Evolutionary conservation across 2,797 vertebrate genomes (phyloP), one percentile per base, ranked within the genome.

Genomic region (Cyprinodon diabolis): DNA sequence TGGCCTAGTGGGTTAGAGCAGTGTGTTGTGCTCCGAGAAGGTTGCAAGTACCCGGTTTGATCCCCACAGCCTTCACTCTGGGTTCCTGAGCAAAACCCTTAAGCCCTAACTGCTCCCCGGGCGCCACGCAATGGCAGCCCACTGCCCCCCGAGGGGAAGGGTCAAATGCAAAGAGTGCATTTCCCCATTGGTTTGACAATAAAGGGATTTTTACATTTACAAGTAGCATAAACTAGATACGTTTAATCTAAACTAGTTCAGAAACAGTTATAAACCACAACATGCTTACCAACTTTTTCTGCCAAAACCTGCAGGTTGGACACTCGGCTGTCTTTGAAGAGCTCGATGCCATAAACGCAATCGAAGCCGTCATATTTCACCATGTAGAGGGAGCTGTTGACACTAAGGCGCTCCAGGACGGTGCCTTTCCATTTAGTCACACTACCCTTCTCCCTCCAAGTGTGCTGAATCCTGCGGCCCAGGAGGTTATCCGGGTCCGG

Each of bases 291-390:
- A 1, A 95, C 93, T 95, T 96, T 96, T 89, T 96, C 95, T 0
- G 90, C 58, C 75, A 96, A 86, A 74, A 95, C 92, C 73, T 95
- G 95, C 69, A 96, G 91, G 80, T 94, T 94, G 65, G 95, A 95
- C 60, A 96, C 95, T 25, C 95, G 89, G 63, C 82, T 92, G 63
- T 96, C 95, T 85, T 95, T 95, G 87, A 96, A 96, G 74, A 96
- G 92, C 91, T 96, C 95, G 2, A 96, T 96, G 89, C 95, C 95
- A 0, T 96, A 96, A 73, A 96, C 93, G 1, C 95, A 96, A 68
- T 96, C 95, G 0, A 96, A 96, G 79, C 95, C 95, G 21, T 96
- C 95, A 52, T 96, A 96, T 85, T 96, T 96, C 66, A 96, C 94
- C 95, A 96, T 95, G 89, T 94, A 96, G 58, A 96, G 94, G 4